Conservation (phyloP, 2,113 vertebrate genomes). For the Meriones unguiculatus region DNA sequence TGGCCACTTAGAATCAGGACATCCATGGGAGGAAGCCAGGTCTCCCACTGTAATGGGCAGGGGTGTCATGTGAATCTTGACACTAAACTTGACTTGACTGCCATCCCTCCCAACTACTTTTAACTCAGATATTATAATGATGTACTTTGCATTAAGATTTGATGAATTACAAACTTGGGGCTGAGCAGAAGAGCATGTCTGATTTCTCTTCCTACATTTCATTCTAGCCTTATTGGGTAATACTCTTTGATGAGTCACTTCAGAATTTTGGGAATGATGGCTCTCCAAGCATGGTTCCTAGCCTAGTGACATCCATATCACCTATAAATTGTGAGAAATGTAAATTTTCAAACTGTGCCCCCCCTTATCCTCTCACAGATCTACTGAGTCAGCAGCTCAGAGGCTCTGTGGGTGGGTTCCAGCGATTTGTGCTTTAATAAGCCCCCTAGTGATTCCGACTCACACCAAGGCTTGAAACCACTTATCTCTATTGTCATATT, state of each 20-base stretch:
- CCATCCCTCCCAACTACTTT: slow-evolving; percentile 21
- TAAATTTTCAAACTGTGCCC: neutral
- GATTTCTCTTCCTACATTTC: neutral
- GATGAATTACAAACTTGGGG: neutral
- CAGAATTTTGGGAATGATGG: neutral
- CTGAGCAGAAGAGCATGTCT: neutral
- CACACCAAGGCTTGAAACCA: neutral
- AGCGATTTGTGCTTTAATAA: neutral
- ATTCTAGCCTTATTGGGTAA: neutral
- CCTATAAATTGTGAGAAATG: neutral
- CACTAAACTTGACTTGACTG: slow-evolving; percentile 8
- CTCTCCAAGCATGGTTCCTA: neutral
- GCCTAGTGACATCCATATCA: neutral
- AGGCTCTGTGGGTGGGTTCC: neutral
- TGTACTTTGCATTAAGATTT: slow-evolving; percentile 33
- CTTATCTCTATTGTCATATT: neutral
- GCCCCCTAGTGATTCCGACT: neutral
- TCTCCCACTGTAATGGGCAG: slow-evolving; percentile 24
- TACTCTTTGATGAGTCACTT: neutral
- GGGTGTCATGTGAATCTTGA: slow-evolving; percentile 47
- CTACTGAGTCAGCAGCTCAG: neutral
- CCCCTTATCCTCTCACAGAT: too few species aligned
- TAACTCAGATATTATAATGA: neutral
- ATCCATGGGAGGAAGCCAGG: fast-evolving
- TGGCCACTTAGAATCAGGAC: neutral